Percentiles rank a stretch among this genome's conserved stretches.
These are phyloP conservation scores for Aphelenchoides avenae DNA, from an alignment of 1,140 invertebrate species.

Conservation along the genomic window DNA sequence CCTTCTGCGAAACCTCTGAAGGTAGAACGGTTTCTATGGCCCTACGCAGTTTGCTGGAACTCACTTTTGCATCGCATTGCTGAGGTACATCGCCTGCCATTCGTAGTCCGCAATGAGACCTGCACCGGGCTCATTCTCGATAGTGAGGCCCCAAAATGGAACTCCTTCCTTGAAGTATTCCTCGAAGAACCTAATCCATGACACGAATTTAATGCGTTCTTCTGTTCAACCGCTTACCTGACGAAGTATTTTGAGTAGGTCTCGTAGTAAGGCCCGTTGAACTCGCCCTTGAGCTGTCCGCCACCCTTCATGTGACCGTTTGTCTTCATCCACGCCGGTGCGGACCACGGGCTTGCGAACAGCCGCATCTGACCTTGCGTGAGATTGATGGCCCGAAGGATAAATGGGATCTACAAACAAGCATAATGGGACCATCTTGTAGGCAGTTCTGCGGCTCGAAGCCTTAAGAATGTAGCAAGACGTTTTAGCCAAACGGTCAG, in stretches of 20 bases:
- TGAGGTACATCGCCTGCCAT: conserved; percentile 75
- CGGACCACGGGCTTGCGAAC: conserved; percentile 66
- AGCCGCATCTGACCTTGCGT: conserved; percentile 63
- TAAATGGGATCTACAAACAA: conserved; percentile 67
- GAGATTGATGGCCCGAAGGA: conserved; percentile 64
- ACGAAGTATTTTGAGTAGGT: conserved; percentile 76
- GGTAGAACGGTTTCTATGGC: no score
- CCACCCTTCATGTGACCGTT: conserved; percentile 65
- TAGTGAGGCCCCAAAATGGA: conserved; percentile 67
- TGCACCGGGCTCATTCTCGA: conserved; percentile 68
- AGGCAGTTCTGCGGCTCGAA: no score
- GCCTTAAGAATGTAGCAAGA: no score
- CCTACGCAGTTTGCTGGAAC: no score
- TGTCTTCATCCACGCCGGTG: conserved; percentile 88
- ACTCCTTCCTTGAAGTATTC: conserved; percentile 65
- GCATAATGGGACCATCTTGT: not conserved
- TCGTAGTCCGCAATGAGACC: conserved; percentile 61
- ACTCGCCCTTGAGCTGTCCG: conserved; percentile 65
- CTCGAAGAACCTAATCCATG: conserved; percentile 64
- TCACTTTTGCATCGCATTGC: conserved; percentile 61
- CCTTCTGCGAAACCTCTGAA: no score
- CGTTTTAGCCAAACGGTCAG: no score
- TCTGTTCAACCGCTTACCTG: no score
- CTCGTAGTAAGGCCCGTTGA: conserved; percentile 70
- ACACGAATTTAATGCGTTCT: conserved; percentile 7